A percentile compares a stretch with the other conserved stretches of the same genome.
phyloP scores from a whole-genome alignment of 2,888 invertebrate genomes.

The Cheilosia pagana region DNA sequence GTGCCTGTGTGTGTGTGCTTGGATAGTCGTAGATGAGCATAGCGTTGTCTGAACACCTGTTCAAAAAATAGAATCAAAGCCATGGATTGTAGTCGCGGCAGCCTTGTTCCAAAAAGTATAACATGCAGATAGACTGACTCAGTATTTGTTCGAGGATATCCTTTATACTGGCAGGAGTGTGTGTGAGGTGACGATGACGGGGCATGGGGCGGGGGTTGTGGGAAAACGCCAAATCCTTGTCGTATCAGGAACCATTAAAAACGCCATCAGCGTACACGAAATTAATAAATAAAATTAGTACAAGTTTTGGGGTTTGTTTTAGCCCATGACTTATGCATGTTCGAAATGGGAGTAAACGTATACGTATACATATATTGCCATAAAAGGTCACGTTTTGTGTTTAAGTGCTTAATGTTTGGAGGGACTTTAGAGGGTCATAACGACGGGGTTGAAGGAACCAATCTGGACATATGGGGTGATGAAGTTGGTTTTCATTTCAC shows the following conservation, averaged over 20 bases:
- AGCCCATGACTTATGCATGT: constrained; percentile 49
- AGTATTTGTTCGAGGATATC: constrained; percentile 3
- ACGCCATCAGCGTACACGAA: constrained; percentile 79
- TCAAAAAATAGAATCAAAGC: constrained; percentile 39
- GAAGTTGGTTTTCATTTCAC: neutral
- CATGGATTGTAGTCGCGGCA: constrained; percentile 40
- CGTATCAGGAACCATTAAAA: constrained; percentile 74
- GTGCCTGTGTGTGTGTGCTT: neutral
- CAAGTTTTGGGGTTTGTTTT: constrained; percentile 56
- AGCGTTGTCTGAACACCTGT: constrained; percentile 52
- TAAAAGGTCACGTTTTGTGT: constrained; percentile 3
- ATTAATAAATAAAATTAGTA: constrained; percentile 75
- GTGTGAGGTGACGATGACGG: neutral
- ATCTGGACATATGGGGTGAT: neutral
- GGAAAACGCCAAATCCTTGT: constrained; percentile 50
- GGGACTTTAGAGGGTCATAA: neutral
- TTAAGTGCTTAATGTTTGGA: neutral
- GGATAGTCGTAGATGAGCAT: constrained; percentile 14
- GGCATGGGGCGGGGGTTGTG: neutral
- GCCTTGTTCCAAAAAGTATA: constrained; percentile 36
- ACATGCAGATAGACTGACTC: constrained; percentile 18
- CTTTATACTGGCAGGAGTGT: neutral
- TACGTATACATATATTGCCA: neutral
- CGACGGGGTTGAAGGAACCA: neutral
- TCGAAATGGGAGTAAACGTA: constrained; percentile 5